These are phyloP conservation scores for Pseudanteris insignis DNA, from an alignment of 2,888 invertebrate species.

Conservation along the genomic window DNA sequence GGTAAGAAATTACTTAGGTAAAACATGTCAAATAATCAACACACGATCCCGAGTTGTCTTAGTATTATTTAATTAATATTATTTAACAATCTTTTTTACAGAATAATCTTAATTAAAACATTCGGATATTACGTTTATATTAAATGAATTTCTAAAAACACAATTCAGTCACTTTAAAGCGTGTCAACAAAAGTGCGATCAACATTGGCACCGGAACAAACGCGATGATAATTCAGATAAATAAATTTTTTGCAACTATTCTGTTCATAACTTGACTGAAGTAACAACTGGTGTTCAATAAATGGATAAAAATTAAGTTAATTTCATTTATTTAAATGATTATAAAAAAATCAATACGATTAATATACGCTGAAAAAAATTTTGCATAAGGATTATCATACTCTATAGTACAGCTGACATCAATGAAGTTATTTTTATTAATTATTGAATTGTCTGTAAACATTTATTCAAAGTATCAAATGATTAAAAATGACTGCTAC, in stretches of 20 bases:
- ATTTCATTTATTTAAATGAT: too few relatives aligned
- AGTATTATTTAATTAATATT: slow-evolving; percentile 29
- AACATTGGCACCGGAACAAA: slow-evolving; percentile 7
- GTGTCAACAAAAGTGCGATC: neutral
- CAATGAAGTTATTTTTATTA: too few relatives aligned
- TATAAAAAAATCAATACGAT: too few relatives aligned
- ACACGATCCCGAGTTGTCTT: slow-evolving; percentile 22
- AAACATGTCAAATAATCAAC: slow-evolving; percentile 21
- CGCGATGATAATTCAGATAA: slow-evolving; percentile 1
- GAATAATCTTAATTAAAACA: slow-evolving; percentile 14
- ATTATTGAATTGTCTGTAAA: too few relatives aligned
- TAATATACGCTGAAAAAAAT: too few relatives aligned
- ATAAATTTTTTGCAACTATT: neutral
- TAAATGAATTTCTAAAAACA: slow-evolving; percentile 11
- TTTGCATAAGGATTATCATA: too few relatives aligned
- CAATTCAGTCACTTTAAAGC: slow-evolving; percentile 3
- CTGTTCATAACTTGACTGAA: too few relatives aligned
- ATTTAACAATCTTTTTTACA: slow-evolving; percentile 32
- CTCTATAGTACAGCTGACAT: too few relatives aligned
- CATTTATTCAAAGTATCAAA: too few relatives aligned
- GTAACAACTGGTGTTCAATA: too few relatives aligned
- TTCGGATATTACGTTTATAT: slow-evolving; percentile 22
- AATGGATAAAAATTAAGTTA: too few relatives aligned
- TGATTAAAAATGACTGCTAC: too few relatives aligned
- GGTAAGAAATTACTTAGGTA: slow-evolving; percentile 6